These are phyloP conservation scores for Calliopsis andreniformis DNA, from an alignment of 1,140 invertebrate species.

Conservation along the genomic window DNA sequence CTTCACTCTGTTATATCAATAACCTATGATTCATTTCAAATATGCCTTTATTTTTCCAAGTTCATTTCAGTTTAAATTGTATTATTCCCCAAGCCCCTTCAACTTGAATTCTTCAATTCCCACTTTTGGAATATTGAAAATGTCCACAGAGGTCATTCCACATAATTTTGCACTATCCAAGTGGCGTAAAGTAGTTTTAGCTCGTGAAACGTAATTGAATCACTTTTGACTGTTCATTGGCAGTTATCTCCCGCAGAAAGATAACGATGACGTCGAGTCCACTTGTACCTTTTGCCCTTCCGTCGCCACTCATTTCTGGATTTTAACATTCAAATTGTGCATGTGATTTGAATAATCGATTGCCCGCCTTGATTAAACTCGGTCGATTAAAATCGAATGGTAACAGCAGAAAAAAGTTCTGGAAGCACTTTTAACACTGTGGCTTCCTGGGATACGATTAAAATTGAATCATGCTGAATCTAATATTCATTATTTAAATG, in stretches of 20 bases:
- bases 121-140: too few relatives aligned
- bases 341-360: slow-evolving; percentile 51
- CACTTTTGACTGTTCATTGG: background rate
- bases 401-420: slow-evolving; percentile 3
- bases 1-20: too few relatives aligned
- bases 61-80: too few relatives aligned
- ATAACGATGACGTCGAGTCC: background rate
- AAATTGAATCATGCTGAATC: background rate
- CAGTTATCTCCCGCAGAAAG: slow-evolving; percentile 11
- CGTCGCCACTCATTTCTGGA: slow-evolving; percentile 4
- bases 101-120: too few relatives aligned
- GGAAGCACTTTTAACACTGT: background rate
- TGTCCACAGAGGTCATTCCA: too few relatives aligned
- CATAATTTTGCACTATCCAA: too few relatives aligned
- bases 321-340: slow-evolving; percentile 40
- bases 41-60: too few relatives aligned
- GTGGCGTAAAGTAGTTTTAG: background rate
- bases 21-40: too few relatives aligned
- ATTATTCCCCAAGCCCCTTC: too few relatives aligned
- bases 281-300: background rate
- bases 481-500: background rate
- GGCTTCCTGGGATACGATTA: background rate
- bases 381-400: slow-evolving; percentile 30
- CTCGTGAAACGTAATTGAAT: slow-evolving; percentile 14
- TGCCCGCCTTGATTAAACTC: background rate